Conservation (phyloP, 2,888 invertebrate genomes). For the Hipparchia sbordonii region DNA sequence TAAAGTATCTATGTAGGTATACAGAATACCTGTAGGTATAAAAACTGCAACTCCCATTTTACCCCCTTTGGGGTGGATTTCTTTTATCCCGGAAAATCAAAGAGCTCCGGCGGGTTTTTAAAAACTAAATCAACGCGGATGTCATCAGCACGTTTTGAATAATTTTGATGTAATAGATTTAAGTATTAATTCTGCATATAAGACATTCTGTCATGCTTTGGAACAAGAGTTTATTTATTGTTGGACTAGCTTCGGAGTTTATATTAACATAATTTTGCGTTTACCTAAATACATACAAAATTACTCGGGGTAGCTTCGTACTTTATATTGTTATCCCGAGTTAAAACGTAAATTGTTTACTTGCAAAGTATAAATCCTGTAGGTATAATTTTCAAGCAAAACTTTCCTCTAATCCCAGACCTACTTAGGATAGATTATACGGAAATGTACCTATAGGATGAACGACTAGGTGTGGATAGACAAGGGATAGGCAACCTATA, state of each 20-base stretch:
- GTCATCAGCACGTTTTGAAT: neutral
- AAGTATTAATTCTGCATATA: slow-evolving; percentile 2
- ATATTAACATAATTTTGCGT: slow-evolving; percentile 24
- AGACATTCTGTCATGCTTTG: slow-evolving; percentile 16
- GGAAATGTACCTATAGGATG: neutral
- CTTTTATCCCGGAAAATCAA: too few species aligned
- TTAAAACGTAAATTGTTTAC: slow-evolving; percentile 20
- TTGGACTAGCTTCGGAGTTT: slow-evolving; percentile 21
- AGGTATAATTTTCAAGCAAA: slow-evolving; percentile 1
- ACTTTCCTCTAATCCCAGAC: neutral
- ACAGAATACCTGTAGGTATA: too few species aligned
- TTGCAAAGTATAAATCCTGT: slow-evolving; percentile 10
- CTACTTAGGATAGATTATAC: neutral
- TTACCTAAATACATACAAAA: slow-evolving; percentile 31
- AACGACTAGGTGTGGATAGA: neutral
- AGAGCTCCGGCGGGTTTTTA: too few species aligned
- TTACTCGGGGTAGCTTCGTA: slow-evolving; percentile 21
- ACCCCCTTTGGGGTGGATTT: too few species aligned
- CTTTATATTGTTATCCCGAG: slow-evolving; percentile 21
- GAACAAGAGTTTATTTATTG: slow-evolving; percentile 22
- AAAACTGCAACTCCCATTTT: too few species aligned
- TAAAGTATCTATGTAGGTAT: too few species aligned
- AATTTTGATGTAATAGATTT: neutral
- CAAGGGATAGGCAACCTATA: neutral
- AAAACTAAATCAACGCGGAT: neutral